These are phyloP conservation scores for Zaprionus obscuricornis DNA, from an alignment of 2,888 invertebrate genomes.

Conservation along the genomic window DNA sequence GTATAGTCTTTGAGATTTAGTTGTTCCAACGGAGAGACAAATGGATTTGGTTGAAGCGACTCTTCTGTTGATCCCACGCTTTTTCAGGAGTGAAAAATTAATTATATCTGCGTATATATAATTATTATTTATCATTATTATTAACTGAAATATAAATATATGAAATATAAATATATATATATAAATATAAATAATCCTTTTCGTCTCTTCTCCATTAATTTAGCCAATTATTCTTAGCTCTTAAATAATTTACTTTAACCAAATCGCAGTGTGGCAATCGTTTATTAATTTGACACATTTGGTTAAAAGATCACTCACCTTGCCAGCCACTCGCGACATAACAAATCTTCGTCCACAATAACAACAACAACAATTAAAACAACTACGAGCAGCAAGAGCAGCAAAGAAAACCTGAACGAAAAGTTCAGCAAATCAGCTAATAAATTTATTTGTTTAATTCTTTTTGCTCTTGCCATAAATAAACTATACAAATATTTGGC, in stretches of 20 bases:
- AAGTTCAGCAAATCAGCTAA: slow-evolving; percentile 68
- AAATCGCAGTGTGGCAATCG: slow-evolving; percentile 26
- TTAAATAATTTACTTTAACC: slow-evolving; percentile 3
- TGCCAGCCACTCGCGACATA: slow-evolving; percentile 41
- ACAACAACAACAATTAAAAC: slow-evolving; percentile 20
- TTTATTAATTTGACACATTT: slow-evolving; percentile 67
- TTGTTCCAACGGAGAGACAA: no score
- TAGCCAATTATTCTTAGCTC: background rate
- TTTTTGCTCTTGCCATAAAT: slow-evolving; percentile 60
- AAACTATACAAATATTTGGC: slow-evolving; percentile 72
- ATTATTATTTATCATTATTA: no score
- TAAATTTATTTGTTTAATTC: slow-evolving; percentile 54
- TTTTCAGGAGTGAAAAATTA: no score
- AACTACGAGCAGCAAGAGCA: slow-evolving; percentile 24
- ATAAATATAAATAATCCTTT: no score
- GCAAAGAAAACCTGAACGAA: slow-evolving; percentile 22
- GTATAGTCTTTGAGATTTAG: no score
- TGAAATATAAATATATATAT: no score
- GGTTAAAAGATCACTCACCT: slow-evolving; percentile 71
- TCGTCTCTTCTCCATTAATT: no score
- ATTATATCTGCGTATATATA: no score
- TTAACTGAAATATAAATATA: no score
- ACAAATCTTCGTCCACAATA: slow-evolving; percentile 41
- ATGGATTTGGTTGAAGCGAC: no score
- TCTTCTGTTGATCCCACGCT: no score